Evolutionary conservation across 1,140 invertebrate genomes (phyloP).

Genomic region (Centruroides vittatus): DNA sequence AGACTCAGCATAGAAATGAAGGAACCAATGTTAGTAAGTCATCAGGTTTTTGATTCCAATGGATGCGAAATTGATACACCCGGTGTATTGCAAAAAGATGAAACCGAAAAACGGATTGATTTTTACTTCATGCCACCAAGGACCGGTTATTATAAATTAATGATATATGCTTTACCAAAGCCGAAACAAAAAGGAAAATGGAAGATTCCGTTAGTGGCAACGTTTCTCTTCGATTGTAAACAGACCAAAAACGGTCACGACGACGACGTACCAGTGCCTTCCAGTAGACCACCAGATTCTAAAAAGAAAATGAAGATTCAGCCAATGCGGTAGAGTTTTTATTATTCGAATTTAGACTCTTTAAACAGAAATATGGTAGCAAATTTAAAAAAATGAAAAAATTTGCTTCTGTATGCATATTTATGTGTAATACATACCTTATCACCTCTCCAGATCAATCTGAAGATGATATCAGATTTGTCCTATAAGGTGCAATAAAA

Average conservation of each 20-base stretch:
- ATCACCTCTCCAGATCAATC: too few relatives aligned
- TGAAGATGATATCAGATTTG: too few relatives aligned
- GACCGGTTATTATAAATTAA: conserved; percentile 26
- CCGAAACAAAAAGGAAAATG: conserved; percentile 27
- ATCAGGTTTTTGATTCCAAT: conserved; percentile 22
- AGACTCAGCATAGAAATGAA: conserved; percentile 22
- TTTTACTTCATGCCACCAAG: conserved; percentile 24
- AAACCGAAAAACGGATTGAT: conserved; percentile 23
- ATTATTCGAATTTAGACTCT: too few relatives aligned
- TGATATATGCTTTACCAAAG: conserved; percentile 27
- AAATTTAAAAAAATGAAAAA: too few relatives aligned
- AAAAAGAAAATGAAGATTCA: too few relatives aligned
- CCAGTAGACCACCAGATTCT: too few relatives aligned
- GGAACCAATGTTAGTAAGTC: conserved; percentile 23
- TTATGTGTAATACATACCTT: too few relatives aligned
- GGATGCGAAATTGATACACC: conserved; percentile 22
- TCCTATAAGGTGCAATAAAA: too few relatives aligned
- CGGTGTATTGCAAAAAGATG: conserved; percentile 21
- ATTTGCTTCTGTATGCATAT: too few relatives aligned
- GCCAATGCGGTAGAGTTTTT: too few relatives aligned
- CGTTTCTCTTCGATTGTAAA: conserved; percentile 28
- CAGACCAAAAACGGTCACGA: conserved; percentile 19
- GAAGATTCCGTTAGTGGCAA: conserved; percentile 24
- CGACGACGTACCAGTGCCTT: conserved; percentile 9
- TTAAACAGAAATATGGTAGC: too few relatives aligned